Evolutionary conservation across 2,888 invertebrate species (phyloP).

Genomic region (Piscicola geometra): DNA sequence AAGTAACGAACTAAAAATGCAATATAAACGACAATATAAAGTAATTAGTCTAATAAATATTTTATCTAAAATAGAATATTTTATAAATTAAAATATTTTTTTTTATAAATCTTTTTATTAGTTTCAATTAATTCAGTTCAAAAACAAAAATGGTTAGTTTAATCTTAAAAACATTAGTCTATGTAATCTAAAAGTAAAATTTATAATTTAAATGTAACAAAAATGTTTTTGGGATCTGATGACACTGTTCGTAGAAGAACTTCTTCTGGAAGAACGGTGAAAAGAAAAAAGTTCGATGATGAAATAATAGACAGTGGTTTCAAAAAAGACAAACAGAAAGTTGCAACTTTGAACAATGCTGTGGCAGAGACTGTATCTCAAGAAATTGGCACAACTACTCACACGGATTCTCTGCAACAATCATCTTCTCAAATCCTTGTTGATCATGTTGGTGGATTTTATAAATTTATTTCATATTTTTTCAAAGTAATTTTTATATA

Average conservation of each 20-base stretch:
- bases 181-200: too few species aligned
- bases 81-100: background rate
- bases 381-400: background rate
- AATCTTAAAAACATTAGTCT: too few species aligned
- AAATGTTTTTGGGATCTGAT: background rate
- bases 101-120: too few species aligned
- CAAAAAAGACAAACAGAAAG: conserved; percentile 5
- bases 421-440: too few species aligned
- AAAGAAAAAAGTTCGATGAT: conserved; percentile 8
- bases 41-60: background rate
- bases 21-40: background rate
- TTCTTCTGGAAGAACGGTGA: conserved; percentile 9
- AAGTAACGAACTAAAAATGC: background rate
- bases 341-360: background rate
- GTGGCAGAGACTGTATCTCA: background rate
- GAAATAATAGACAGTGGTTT: background rate
- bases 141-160: too few species aligned
- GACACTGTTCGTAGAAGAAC: background rate
- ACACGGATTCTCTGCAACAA: too few species aligned
- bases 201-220: background rate
- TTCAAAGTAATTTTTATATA: too few species aligned
- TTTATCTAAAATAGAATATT: background rate
- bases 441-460: too few species aligned
- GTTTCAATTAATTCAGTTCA: too few species aligned
- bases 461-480: too few species aligned